A percentile compares a stretch with the other conserved stretches of the same genome.
Evolutionary conservation across 2,113 vertebrate genomes (phyloP).

Genomic region (Forbesichthys agassizii): DNA sequence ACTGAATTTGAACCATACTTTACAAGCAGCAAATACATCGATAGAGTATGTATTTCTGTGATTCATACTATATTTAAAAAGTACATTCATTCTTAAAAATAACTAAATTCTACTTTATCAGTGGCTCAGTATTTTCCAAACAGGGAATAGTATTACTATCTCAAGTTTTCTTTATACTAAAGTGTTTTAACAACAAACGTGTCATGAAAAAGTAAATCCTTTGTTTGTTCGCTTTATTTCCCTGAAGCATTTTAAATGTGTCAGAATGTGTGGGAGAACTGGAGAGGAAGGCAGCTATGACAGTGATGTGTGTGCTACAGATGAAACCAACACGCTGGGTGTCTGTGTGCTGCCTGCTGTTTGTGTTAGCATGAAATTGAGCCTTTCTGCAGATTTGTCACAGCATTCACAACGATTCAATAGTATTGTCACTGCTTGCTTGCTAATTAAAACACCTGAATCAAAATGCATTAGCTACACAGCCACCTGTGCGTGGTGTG

Average conservation of each 20-base stretch:
- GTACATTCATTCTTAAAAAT: background rate
- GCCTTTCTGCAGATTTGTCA: no score
- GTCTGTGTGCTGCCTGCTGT: background rate
- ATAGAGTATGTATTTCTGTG: no score
- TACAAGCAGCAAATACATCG: no score
- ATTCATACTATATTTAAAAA: no score
- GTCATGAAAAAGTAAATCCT: constrained; percentile 41
- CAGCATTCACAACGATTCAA: no score
- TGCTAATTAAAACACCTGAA: no score
- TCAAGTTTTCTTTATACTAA: background rate
- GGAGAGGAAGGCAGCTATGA: constrained; percentile 38
- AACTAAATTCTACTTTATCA: background rate
- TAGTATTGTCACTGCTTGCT: no score
- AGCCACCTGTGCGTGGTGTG: no score
- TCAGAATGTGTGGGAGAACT: constrained; percentile 31
- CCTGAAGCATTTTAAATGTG: constrained; percentile 29
- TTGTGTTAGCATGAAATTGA: background rate
- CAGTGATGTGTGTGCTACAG: constrained; percentile 19
- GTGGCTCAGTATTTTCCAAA: constrained; percentile 4
- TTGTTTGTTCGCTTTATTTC: constrained; percentile 52
- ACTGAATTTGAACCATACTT: no score
- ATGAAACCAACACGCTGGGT: background rate
- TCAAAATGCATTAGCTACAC: no score
- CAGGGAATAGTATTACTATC: constrained; percentile 3
- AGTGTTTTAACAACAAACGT: constrained; percentile 8